Base-by-base conservation (phyloP, 2,113 vertebrate species). In the Daphoenositta chrysoptera region DNA sequence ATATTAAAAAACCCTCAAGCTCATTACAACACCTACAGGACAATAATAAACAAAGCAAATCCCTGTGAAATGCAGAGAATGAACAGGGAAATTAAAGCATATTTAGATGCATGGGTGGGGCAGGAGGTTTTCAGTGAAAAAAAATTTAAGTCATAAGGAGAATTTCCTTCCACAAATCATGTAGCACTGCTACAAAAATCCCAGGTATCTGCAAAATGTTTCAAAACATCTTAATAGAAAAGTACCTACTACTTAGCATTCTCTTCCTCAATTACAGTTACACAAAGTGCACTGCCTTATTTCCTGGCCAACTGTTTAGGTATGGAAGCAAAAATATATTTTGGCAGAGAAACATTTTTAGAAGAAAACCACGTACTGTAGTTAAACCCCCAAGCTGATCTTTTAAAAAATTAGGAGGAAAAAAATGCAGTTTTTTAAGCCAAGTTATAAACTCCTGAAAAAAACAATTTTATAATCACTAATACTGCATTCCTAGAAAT, bases 251-350 rank as follows among this genome's bases (percentile, higher is more conserved):
- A 77, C 31, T 92, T 71, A 64, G 72, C 42, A 87, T 90, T 90
- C 87, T 61, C 66, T 90, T 47, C 69, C 73, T 94, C 92, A 91
- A 96, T 86, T 79, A 87, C 11, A 87, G 30, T 16, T 56, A 33
- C 17, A 60, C 39, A 47, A 87, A 78, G 39, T 6, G 8, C 1
- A 6, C 27, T 72, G 39, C 81, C 83, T 86, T 45, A 75, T 44
- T 88, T 92, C 54, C 63, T 57, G 90, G 81, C 51, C 90, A 92
- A 79, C 66, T 91, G 39, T 90, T 97, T 86, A 94, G 51, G 81
- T 96, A 95, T 39, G 81, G 87, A 95, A 96, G 78, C 48, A 96
- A 97, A 98, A 94, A 51, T 50, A 24, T 89, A 73, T 87, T 88
- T 81, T 92, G 92, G 87, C 85, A 83, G 54, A 78, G 31, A 82